Percentiles rank a stretch among this genome's conserved stretches.
Conservation (phyloP, 2,113 vertebrate species). For the Cynocephalus volans region DNA sequence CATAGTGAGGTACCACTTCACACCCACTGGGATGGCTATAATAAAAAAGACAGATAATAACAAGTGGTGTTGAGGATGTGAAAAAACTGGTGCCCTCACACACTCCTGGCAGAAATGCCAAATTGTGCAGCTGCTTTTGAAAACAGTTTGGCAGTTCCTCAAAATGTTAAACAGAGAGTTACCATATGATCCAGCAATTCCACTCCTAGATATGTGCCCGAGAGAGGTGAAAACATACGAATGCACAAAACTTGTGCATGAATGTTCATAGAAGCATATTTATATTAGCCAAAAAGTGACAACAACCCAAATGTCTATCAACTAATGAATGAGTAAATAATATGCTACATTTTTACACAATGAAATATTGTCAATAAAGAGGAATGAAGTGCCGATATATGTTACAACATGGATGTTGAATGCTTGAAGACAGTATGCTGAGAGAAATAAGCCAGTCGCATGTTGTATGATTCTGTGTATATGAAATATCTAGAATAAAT, state of each 20-base stretch:
- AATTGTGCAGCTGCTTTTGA: neutral
- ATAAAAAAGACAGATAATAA: neutral
- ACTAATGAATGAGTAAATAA: neutral
- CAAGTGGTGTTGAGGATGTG: neutral
- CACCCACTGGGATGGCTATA: neutral
- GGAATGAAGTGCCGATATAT: neutral
- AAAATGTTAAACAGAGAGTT: constrained; percentile 21
- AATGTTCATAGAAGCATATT: neutral
- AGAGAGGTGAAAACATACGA: neutral
- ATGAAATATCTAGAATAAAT: neutral
- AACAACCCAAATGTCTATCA: neutral
- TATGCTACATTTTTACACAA: neutral
- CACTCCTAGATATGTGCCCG: neutral
- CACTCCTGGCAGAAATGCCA: neutral
- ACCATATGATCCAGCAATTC: neutral
- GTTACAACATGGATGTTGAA: neutral
- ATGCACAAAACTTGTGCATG: neutral
- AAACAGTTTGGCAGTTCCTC: neutral
- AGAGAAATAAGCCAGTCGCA: neutral
- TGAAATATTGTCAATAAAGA: neutral
- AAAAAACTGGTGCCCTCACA: neutral
- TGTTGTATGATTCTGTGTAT: neutral
- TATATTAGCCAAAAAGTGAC: neutral
- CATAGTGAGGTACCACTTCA: neutral
- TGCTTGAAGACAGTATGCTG: neutral